Evolutionary conservation across 2,888 invertebrate species (phyloP).

Genomic region (Thecophora atra): DNA sequence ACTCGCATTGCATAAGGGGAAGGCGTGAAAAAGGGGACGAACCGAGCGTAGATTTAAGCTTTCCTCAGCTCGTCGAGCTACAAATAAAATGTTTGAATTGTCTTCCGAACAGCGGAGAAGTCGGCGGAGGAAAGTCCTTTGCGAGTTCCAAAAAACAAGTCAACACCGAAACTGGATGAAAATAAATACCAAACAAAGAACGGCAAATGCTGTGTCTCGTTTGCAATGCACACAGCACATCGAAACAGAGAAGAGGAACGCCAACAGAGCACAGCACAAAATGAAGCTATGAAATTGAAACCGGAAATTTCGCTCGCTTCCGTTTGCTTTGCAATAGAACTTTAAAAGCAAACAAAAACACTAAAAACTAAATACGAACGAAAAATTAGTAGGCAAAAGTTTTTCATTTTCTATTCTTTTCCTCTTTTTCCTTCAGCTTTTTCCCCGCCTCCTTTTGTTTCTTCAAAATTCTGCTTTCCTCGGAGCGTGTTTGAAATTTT

Average conservation of each 20-base stretch:
- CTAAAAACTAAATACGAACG: too few relatives aligned
- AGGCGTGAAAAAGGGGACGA: constrained; percentile 1
- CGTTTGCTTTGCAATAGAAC: constrained; percentile 49
- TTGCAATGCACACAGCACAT: constrained; percentile 36
- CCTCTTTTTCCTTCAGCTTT: constrained; percentile 31
- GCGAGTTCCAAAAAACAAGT: background rate
- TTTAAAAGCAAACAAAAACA: constrained; percentile 5
- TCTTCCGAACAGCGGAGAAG: background rate
- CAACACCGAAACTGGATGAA: constrained; percentile 37
- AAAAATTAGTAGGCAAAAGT: constrained; percentile 43
- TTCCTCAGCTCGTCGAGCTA: background rate
- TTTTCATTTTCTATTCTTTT: constrained; percentile 46
- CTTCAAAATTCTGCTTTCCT: constrained; percentile 34
- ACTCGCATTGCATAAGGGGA: background rate
- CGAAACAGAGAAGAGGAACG: constrained; percentile 8
- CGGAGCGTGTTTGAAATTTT: background rate
- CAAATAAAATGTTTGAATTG: background rate
- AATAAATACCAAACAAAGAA: constrained; percentile 53
- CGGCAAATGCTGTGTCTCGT: constrained; percentile 29
- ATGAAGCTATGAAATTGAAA: constrained; percentile 53
- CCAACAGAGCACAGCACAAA: background rate
- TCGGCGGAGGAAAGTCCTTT: background rate
- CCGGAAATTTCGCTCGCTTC: constrained; percentile 59
- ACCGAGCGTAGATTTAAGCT: background rate
- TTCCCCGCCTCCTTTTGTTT: constrained; percentile 45